A percentile compares a stretch with the other conserved stretches of the same genome.
Evolutionary conservation across 2,113 vertebrate species (phyloP).

Genomic region (Puma concolor): DNA sequence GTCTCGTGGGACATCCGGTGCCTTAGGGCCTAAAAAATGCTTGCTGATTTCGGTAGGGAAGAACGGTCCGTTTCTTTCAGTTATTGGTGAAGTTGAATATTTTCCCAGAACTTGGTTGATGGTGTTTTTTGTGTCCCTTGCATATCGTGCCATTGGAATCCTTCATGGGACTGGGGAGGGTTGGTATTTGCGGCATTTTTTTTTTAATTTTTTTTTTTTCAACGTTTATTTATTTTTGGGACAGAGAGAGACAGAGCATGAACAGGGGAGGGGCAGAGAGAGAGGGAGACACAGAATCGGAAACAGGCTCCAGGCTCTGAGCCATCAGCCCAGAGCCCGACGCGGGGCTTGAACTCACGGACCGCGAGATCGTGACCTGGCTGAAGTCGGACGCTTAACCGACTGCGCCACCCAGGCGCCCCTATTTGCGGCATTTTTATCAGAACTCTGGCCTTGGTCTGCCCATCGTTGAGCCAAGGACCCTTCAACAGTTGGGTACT

Average conservation of each 20-base stretch:
- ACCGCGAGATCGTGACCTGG: too few relatives aligned
- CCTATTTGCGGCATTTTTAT: background rate
- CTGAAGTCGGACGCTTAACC: too few relatives aligned
- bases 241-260: too few relatives aligned
- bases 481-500: accelerated
- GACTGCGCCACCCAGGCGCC: too few relatives aligned
- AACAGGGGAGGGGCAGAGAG: too few relatives aligned
- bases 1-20: accelerated
- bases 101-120: background rate
- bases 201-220: too few relatives aligned
- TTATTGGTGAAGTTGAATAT: background rate
- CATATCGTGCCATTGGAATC: accelerated
- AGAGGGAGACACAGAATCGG: too few relatives aligned
- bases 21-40: background rate
- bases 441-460: background rate
- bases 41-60: background rate
- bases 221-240: too few relatives aligned
- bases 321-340: too few relatives aligned
- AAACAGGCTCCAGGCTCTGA: too few relatives aligned
- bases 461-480: too few relatives aligned
- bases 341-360: too few relatives aligned
- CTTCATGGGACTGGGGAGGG: background rate
- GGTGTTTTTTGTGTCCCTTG: background rate
- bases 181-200: background rate
- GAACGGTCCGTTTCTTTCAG: accelerated